phyloP scores from a whole-genome alignment of 1,140 invertebrate species.

The Aphelinus atriplicis region DNA sequence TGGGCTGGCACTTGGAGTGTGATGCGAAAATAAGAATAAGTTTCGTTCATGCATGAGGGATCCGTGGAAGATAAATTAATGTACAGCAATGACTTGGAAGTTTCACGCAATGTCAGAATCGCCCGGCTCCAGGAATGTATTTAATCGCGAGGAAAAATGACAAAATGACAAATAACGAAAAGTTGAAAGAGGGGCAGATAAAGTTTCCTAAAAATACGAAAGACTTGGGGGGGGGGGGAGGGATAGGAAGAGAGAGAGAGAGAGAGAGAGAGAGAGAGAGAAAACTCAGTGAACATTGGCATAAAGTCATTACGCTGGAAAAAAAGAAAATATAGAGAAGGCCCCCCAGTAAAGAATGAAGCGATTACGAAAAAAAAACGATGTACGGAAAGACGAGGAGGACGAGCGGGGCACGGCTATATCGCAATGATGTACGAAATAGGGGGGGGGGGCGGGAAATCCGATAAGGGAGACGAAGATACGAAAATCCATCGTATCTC shows the following conservation, averaged over 20 bases:
- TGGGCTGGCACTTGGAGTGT: no score
- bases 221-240: not conserved
- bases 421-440: not conserved
- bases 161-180: constrained; percentile 1
- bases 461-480: constrained; percentile 5
- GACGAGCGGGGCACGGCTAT: not conserved
- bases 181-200: not conserved
- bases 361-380: not conserved
- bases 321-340: constrained; percentile 10
- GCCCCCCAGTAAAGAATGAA: constrained; percentile 5
- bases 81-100: no score
- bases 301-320: constrained; percentile 21
- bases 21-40: no score
- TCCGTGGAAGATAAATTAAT: not conserved
- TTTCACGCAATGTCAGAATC: not conserved
- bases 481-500: constrained; percentile 9
- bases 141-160: constrained; percentile 17
- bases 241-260: not conserved
- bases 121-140: not conserved
- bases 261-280: not conserved
- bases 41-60: no score
- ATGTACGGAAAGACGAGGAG: not conserved
- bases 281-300: not conserved
- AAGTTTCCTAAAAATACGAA: no score
- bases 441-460: not conserved